Conservation (phyloP, 1,140 invertebrate species). For the Drosophila persimilis region DNA sequence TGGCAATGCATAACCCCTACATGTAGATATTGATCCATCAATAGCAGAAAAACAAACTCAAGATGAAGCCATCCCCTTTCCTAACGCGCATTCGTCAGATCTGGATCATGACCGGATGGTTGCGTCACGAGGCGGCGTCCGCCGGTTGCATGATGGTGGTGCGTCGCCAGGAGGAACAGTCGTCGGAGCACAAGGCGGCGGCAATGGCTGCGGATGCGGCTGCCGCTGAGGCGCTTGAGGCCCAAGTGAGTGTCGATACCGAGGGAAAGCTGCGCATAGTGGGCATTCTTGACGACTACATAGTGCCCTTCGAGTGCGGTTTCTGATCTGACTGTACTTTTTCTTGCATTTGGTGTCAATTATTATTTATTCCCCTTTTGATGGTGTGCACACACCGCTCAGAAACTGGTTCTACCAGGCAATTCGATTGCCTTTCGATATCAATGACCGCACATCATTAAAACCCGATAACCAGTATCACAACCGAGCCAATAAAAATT, state of each 20-base stretch:
- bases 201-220: neutral
- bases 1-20: neutral
- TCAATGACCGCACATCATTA: no score
- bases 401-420: no score
- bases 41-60: neutral
- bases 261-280: slow-evolving; percentile 48
- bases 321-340: slow-evolving; percentile 12
- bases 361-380: no score
- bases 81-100: slow-evolving; percentile 55
- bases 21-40: neutral
- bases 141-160: slow-evolving; percentile 59
- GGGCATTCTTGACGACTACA: slow-evolving; percentile 60
- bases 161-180: slow-evolving; percentile 31
- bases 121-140: slow-evolving; percentile 61
- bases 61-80: slow-evolving; percentile 57
- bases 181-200: slow-evolving; percentile 6
- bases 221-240: neutral
- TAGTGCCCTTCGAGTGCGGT: slow-evolving; percentile 56
- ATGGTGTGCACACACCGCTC: no score
- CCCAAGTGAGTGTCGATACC: slow-evolving; percentile 48
- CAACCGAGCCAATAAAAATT: no score
- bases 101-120: slow-evolving; percentile 60
- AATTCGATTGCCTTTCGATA: no score
- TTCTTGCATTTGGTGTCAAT: no score
- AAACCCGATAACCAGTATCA: no score